Evolutionary conservation across 1,140 invertebrate species (phyloP), one percentile per base, ranked within the genome.

Genomic region (Neodiprion lecontei): DNA sequence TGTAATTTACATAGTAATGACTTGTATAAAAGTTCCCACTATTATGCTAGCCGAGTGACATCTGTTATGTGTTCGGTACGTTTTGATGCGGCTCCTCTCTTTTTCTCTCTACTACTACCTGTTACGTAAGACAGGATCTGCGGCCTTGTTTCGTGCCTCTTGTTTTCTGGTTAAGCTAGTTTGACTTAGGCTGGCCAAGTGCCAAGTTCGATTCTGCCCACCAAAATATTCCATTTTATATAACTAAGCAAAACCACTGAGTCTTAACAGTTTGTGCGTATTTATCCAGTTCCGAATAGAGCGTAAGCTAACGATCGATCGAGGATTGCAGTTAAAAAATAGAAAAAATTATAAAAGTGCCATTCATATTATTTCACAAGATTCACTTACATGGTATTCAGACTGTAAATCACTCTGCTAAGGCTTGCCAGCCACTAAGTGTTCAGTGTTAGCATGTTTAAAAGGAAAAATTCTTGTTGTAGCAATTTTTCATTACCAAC

Each of bases 151-250:
- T 80, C 80, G 80, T 80, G 80, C 76, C 74, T 87, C 82, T 85
- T 80, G 82, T 86, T 86, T 85, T 80, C 79, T 81, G 74, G 75
- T 82, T 82, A 80, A 82, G 81, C 53, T 84, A 86, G 85, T 84
- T 80, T 81, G 82, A 83, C 78, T 80, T 80, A 79, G 76, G 75
- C 75, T 88, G 85, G 86, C 86, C 23, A 50, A 8, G 48, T 72
- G 85, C 86, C 86, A 86, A 87, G 84, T 76, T 77, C 81, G 74
- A 82, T 86, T 79, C 77, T 78, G 80, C 72, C 81, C 81, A 82
- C 83, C 77, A 81, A 87, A 87, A 87, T 87, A 87, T 79, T 78
- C 77, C 73, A 81, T 83, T 88, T 88, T 87, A 88, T 83, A 82
- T 86, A 88, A 88, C 84, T 75, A 61, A 61, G 11, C 11, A 14